Evolutionary conservation across 2,113 vertebrate species (phyloP).

Genomic region (Hippocampus comes): DNA sequence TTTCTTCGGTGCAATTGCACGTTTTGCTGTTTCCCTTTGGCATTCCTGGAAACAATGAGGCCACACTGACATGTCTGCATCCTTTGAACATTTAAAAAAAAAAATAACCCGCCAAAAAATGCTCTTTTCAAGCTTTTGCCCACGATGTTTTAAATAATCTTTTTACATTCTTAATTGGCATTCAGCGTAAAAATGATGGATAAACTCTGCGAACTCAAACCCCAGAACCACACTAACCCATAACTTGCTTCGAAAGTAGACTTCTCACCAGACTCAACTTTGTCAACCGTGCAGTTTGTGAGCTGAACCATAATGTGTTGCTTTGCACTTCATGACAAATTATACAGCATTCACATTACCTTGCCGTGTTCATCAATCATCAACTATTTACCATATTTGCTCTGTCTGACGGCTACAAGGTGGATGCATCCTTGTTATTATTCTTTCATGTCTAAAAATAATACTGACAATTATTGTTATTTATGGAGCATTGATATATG

Average conservation of each 20-base stretch:
- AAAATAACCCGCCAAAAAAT: not conserved
- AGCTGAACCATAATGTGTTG: not conserved
- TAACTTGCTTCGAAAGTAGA: not conserved
- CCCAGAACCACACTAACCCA: too few relatives aligned
- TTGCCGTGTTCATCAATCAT: not conserved
- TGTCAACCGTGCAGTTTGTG: not conserved
- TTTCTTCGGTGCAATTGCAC: slow-evolving; percentile 48
- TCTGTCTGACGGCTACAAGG: not conserved
- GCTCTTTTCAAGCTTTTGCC: not conserved
- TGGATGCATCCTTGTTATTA: not conserved
- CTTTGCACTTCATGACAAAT: not conserved
- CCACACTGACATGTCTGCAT: slow-evolving; percentile 35
- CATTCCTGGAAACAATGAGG: slow-evolving; percentile 41
- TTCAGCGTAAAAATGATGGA: not conserved
- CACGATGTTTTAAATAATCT: not conserved
- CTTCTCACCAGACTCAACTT: not conserved
- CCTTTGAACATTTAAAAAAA: slow-evolving; percentile 12
- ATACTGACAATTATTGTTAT: not conserved
- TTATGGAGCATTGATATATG: not conserved
- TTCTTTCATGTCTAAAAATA: not conserved
- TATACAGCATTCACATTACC: not conserved
- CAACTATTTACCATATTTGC: not conserved
- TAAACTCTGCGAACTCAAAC: not conserved
- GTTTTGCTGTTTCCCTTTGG: slow-evolving; percentile 36
- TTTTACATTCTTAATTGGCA: not conserved